phyloP scores from a whole-genome alignment of 2,113 vertebrate genomes.

The Siniperca chuatsi region DNA sequence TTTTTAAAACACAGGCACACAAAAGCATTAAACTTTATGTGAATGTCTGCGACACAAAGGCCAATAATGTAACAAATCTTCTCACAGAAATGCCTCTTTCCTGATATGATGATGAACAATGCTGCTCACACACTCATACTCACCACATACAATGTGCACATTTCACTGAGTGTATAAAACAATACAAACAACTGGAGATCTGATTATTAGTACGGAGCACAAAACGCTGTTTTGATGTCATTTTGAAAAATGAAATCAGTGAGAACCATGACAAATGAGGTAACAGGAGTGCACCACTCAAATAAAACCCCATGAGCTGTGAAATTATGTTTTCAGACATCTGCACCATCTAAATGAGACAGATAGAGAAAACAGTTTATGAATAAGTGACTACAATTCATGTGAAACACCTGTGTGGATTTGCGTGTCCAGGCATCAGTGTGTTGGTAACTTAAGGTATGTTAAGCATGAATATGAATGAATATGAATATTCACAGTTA shows the following conservation, averaged over 20 bases:
- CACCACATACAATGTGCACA: constrained; percentile 35
- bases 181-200: constrained; percentile 55
- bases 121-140: not conserved
- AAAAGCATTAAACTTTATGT: constrained; percentile 17
- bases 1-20: constrained; percentile 41
- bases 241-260: constrained; percentile 72
- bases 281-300: constrained; percentile 64
- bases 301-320: constrained; percentile 76
- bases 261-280: constrained; percentile 63
- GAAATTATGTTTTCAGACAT: constrained; percentile 77
- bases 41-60: constrained; percentile 23
- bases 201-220: constrained; percentile 53
- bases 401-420: constrained; percentile 17
- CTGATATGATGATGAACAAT: constrained; percentile 27
- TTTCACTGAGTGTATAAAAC: constrained; percentile 38
- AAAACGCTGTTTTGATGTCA: constrained; percentile 63
- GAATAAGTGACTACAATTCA: constrained; percentile 47
- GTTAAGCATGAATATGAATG: constrained; percentile 19
- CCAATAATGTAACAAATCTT: constrained; percentile 16
- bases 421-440: not conserved
- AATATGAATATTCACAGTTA: constrained; percentile 23
- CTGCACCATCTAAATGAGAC: constrained; percentile 70
- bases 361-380: constrained; percentile 57
- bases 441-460: constrained; percentile 13
- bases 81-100: constrained; percentile 21